phyloP scores from a whole-genome alignment of 2,113 vertebrate species.

The Nestor notabilis region DNA sequence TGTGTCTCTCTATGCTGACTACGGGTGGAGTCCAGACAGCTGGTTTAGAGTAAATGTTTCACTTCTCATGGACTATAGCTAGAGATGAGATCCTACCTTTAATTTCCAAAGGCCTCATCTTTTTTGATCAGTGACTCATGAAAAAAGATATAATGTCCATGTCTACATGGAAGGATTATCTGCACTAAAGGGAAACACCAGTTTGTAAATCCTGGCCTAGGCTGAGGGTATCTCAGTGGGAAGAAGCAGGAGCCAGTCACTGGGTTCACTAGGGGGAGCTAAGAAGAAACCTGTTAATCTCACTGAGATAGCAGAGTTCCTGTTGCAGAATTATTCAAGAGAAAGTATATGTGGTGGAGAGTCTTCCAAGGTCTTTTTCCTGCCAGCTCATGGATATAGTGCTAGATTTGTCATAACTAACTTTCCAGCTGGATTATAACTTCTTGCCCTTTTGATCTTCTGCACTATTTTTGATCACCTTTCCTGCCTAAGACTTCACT shows the following conservation, averaged over 20 bases:
- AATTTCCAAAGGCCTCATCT: background rate
- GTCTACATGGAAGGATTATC: background rate
- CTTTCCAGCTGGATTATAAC: background rate
- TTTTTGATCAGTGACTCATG: background rate
- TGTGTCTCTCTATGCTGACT: background rate
- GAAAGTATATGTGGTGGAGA: background rate
- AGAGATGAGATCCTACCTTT: background rate
- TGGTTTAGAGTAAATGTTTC: background rate
- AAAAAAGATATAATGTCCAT: background rate
- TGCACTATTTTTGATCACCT: background rate
- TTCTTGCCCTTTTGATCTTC: background rate
- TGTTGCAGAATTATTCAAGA: background rate
- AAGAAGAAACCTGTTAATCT: conserved; percentile 26
- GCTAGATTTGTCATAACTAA: background rate
- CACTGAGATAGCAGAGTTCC: background rate
- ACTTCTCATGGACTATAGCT: background rate
- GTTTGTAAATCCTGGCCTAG: background rate
- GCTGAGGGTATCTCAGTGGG: background rate
- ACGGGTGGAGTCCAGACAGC: background rate
- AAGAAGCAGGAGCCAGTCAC: background rate
- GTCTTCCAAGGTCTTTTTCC: background rate
- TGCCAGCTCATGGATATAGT: background rate
- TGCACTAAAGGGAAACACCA: background rate
- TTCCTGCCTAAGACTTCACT: background rate
- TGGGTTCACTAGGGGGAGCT: conserved; percentile 65